Base-by-base conservation (phyloP, 2,888 invertebrate genomes). In the Dascillus cervinus region DNA sequence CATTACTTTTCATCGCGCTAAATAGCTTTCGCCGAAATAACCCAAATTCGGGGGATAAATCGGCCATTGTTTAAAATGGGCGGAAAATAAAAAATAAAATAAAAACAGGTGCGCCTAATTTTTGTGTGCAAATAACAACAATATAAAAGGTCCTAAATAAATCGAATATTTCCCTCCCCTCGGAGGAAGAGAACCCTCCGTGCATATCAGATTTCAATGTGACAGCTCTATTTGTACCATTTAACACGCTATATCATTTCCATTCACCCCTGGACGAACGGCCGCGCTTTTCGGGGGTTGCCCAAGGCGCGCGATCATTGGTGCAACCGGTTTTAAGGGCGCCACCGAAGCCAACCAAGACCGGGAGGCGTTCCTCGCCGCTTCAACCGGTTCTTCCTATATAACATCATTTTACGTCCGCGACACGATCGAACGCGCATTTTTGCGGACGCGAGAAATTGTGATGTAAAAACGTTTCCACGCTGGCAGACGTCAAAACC, bases 401-500 rank as follows among this genome's bases (percentile, higher is more conserved):
- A n/a, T 17, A 17, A 8, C 8, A 8, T 17, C 4, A 17, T 17
- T 17, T 17, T 17, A 4, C 17, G 17, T 17, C 17, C 4, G 17
- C 8, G 4, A n/a, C 8, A 17, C 17, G 8, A 17, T 6, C 8
- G 17, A 4, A 8, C 17, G 17, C 4, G 17, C 17, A 17, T 17
- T 17, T 17, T 8, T 8, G 4, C 17, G 17, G 5, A 17, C 8
- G 5, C 4, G 8, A 8, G 17, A 17, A 17, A n/a, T n/a, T n/a
- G n/a, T n/a, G n/a, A n/a, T n/a, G n/a, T n/a, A n/a, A n/a, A n/a
- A 26, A 34, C 22, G 13, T 34, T 17, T 26, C 42, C 54, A 60
- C 54, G 53, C 62, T 64, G 62, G 64, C 61, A 48, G 53, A 53
- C 47, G 50, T 60, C 41, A 63, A 62, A 50, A 49, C 46, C 43